Evolutionary conservation across 2,113 vertebrate genomes (phyloP).

Genomic region (Oncorhynchus clarkii): DNA sequence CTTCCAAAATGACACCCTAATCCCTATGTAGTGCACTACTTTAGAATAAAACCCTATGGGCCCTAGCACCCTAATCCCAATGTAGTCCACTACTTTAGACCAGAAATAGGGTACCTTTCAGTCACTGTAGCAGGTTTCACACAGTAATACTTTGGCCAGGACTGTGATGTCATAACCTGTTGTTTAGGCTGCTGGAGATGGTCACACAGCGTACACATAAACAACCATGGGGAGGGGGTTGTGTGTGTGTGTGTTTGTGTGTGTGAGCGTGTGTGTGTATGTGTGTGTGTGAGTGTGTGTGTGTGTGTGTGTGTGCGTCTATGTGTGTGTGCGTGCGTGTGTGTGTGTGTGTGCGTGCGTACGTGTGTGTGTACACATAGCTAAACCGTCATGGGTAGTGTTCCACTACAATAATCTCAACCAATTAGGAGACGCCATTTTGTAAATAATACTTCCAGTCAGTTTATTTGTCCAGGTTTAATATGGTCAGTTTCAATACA

Average conservation of each 20-base stretch:
- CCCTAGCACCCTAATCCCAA: too few relatives aligned
- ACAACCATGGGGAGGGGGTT: not conserved
- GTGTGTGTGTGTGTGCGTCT: too few relatives aligned
- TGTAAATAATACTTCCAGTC: constrained; percentile 46
- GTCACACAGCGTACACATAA: constrained; percentile 43
- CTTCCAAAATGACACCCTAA: too few relatives aligned
- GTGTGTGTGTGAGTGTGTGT: too few relatives aligned
- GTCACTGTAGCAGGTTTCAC: too few relatives aligned
- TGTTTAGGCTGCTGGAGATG: constrained; percentile 30
- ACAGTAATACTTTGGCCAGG: constrained; percentile 13
- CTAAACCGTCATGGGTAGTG: constrained; percentile 42
- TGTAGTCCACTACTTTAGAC: not conserved
- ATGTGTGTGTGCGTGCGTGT: too few relatives aligned
- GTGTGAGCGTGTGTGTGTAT: too few relatives aligned
- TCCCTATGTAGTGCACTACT: too few relatives aligned
- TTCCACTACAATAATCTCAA: constrained; percentile 45
- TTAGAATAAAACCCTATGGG: too few relatives aligned
- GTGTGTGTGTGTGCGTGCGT: too few relatives aligned
- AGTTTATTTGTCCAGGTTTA: constrained; percentile 51
- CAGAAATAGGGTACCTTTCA: not conserved
- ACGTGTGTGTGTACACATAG: too few relatives aligned
- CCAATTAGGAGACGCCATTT: constrained; percentile 25
- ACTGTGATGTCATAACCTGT: constrained; percentile 48
- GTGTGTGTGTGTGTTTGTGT: too few relatives aligned
- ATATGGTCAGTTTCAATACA: constrained; percentile 13